phyloP scores from a whole-genome alignment of 2,797 vertebrate species.

The Gallirallus australis region DNA sequence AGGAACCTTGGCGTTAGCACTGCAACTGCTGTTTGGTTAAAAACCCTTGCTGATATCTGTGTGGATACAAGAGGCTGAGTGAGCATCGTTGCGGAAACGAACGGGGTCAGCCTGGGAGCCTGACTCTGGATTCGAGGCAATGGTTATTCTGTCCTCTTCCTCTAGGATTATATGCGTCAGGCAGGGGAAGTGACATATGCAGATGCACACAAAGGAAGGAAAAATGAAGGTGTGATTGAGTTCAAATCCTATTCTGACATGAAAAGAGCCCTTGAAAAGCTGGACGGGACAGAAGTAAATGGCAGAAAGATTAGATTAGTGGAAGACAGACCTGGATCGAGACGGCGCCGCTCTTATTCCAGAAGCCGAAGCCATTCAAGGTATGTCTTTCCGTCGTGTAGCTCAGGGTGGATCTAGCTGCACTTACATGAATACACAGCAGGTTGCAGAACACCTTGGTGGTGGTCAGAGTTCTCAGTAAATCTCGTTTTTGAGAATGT shows the following conservation, averaged over 20 bases:
- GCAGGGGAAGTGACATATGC: conserved; percentile 98
- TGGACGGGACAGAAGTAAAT: conserved; percentile 96
- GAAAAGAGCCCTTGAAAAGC: conserved; percentile 96
- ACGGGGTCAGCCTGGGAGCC: background rate
- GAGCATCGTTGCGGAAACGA: background rate
- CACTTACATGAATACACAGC: background rate
- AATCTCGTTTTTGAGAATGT: background rate
- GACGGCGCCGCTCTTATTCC: conserved; percentile 91
- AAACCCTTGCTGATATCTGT: background rate
- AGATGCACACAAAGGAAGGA: conserved; percentile 94
- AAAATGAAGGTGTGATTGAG: conserved; percentile 97
- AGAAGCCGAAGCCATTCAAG: conserved; percentile 92
- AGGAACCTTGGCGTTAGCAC: background rate
- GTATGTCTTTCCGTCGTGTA: conserved; percentile 55
- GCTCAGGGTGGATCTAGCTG: background rate
- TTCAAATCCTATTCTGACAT: conserved; percentile 97
- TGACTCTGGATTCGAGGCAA: conserved; percentile 40
- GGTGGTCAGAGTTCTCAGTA: background rate
- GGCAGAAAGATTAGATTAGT: conserved; percentile 96
- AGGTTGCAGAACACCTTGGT: background rate
- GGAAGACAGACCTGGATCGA: conserved; percentile 92
- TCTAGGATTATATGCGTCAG: conserved; percentile 98
- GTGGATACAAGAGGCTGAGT: background rate
- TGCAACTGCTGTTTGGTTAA: background rate
- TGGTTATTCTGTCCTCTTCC: conserved; percentile 61